These are phyloP conservation scores for Lepidochrysops patricia DNA, from an alignment of 2,888 invertebrate species.

Conservation along the genomic window DNA sequence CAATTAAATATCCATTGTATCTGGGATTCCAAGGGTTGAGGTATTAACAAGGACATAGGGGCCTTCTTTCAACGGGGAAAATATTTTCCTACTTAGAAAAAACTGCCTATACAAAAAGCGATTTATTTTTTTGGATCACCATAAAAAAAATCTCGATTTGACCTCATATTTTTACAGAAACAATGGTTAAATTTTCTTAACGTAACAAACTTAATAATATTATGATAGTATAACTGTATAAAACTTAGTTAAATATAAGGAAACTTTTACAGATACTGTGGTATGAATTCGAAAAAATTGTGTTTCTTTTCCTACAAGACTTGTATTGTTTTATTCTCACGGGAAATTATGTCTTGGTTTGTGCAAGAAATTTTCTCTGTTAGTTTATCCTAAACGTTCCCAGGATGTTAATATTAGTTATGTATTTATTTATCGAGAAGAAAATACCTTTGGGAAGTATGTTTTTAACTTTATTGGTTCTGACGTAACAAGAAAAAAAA, in stretches of 20 bases:
- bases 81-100: too few species aligned
- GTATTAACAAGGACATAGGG: too few species aligned
- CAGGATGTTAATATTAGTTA: constrained; percentile 36
- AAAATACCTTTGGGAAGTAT: neutral
- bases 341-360: constrained; percentile 49
- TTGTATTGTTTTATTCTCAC: constrained; percentile 32
- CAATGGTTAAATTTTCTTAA: too few species aligned
- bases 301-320: constrained; percentile 1
- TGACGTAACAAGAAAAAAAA: neutral
- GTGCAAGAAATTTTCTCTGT: constrained; percentile 28
- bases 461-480: constrained; percentile 23
- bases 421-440: constrained; percentile 2
- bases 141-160: too few species aligned
- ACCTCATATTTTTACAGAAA: too few species aligned
- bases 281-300: constrained; percentile 15
- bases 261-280: neutral
- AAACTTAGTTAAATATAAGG: neutral
- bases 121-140: too few species aligned
- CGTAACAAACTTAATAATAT: too few species aligned
- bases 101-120: too few species aligned
- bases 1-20: too few species aligned
- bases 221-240: too few species aligned
- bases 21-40: too few species aligned
- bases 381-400: constrained; percentile 25
- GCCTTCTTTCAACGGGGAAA: neutral